Evolutionary conservation across 1,140 invertebrate genomes (phyloP).

Genomic region (Dendrolimus kikuchii): DNA sequence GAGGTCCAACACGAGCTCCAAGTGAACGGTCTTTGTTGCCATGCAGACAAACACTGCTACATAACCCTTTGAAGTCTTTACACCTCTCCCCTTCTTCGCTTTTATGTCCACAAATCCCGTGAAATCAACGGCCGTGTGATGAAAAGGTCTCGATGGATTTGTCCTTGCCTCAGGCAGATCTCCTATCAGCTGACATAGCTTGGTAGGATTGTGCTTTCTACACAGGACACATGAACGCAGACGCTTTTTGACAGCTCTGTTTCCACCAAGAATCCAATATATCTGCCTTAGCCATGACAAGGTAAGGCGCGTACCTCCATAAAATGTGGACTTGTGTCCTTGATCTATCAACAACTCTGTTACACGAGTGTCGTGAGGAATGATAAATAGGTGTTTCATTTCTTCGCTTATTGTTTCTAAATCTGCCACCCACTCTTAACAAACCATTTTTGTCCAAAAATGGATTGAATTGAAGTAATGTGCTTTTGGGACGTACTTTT

Average conservation of each 20-base stretch:
- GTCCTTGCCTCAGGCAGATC: conserved; percentile 24
- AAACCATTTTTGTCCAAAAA: conserved; percentile 11
- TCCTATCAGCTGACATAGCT: conserved; percentile 26
- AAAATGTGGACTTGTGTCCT: conserved; percentile 16
- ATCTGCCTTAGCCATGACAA: conserved; percentile 17
- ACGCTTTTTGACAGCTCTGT: conserved; percentile 8
- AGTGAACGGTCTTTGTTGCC: conserved; percentile 51
- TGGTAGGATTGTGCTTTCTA: conserved; percentile 9
- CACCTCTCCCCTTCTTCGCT: conserved; percentile 22
- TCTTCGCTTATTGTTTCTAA: conserved; percentile 7
- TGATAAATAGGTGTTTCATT: conserved; percentile 15
- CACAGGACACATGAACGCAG: conserved; percentile 18
- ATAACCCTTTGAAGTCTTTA: conserved; percentile 33
- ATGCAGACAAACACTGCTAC: conserved; percentile 49
- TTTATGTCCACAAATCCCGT: conserved; percentile 27
- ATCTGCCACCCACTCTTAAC: conserved; percentile 26
- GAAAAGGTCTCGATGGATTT: conserved; percentile 19
- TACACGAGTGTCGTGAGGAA: conserved; percentile 13
- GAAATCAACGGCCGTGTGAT: conserved; percentile 31
- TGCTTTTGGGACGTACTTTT: too few relatives aligned
- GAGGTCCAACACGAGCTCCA: conserved; percentile 48
- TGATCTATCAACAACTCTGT: conserved; percentile 19
- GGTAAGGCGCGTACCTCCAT: conserved; percentile 25
- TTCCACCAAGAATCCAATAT: conserved; percentile 27
- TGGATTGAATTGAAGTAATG: conserved; percentile 9